Percentiles rank a stretch among this genome's conserved stretches.
Evolutionary conservation across 2,888 invertebrate species (phyloP).

Genomic region (Thumatha senex): DNA sequence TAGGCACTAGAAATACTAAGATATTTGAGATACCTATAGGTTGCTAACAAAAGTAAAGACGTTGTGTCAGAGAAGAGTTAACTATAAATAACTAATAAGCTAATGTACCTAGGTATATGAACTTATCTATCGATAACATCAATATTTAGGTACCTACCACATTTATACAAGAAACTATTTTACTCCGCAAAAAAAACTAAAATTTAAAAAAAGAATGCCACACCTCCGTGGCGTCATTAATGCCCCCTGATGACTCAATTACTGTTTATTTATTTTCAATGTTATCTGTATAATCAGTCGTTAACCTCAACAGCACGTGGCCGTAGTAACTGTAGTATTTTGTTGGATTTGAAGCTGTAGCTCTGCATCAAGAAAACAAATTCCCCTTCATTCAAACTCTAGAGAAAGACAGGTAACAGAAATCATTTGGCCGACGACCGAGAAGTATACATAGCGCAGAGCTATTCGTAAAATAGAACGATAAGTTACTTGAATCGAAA

Average conservation of each 20-base stretch:
- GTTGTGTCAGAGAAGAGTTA: too few relatives aligned
- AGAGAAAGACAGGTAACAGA: conserved; percentile 82
- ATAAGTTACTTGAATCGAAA: conserved; percentile 61
- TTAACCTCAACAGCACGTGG: conserved; percentile 79
- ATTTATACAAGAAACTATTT: conserved; percentile 2
- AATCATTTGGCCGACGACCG: conserved; percentile 81
- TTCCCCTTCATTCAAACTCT: conserved; percentile 80
- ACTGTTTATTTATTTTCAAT: conserved; percentile 76
- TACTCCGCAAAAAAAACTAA: too few relatives aligned
- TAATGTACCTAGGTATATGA: too few relatives aligned
- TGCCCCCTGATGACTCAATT: conserved; percentile 35
- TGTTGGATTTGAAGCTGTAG: conserved; percentile 82
- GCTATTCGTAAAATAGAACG: conserved; percentile 83
- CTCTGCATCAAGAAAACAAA: conserved; percentile 78
- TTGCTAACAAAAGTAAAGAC: too few relatives aligned
- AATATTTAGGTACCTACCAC: conserved; percentile 5
- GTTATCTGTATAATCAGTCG: conserved; percentile 77
- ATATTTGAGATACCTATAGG: too few relatives aligned
- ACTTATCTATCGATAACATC: too few relatives aligned
- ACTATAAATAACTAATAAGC: too few relatives aligned
- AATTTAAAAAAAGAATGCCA: not conserved
- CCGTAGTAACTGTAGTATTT: conserved; percentile 75
- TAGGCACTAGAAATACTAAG: too few relatives aligned
- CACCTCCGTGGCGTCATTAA: conserved; percentile 20
- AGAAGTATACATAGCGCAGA: conserved; percentile 83